Percentiles rank a stretch among this genome's conserved stretches.
Conservation (phyloP, 2,113 vertebrate species). For the Etheostoma spectabile region DNA sequence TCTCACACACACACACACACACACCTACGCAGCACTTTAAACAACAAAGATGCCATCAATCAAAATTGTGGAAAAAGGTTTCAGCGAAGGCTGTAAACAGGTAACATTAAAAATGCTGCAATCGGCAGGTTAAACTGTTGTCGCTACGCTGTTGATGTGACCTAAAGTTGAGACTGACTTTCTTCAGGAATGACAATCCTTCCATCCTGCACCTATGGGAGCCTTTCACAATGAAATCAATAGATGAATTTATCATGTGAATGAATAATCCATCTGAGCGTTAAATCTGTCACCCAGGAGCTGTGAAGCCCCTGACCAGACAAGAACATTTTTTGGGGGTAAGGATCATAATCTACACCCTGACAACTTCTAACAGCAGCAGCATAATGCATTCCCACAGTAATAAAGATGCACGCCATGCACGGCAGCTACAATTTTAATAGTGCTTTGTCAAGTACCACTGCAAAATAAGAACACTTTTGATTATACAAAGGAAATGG, state of each 20-base stretch:
- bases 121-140: conserved; percentile 22
- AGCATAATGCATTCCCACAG: conserved; percentile 24
- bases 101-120: conserved; percentile 29
- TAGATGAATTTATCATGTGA: conserved; percentile 52
- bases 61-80: conserved; percentile 47
- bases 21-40: conserved; percentile 35
- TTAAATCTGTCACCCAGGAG: conserved; percentile 29
- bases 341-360: conserved; percentile 28
- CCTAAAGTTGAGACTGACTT: background rate
- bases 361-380: conserved; percentile 30
- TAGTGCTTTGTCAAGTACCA: conserved; percentile 53
- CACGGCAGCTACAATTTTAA: conserved; percentile 41
- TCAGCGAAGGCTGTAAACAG: conserved; percentile 22
- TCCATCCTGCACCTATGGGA: conserved; percentile 9
- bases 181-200: background rate
- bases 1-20: background rate
- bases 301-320: conserved; percentile 32
- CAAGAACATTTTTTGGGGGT: conserved; percentile 36
- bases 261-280: conserved; percentile 49
- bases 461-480: conserved; percentile 46
- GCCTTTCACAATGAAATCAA: conserved; percentile 43
- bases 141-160: conserved; percentile 3
- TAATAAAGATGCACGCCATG: conserved; percentile 52
- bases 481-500: conserved; percentile 64
- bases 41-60: conserved; percentile 50